Conservation (phyloP, 2,113 vertebrate species). For the Semnornis frantzii region DNA sequence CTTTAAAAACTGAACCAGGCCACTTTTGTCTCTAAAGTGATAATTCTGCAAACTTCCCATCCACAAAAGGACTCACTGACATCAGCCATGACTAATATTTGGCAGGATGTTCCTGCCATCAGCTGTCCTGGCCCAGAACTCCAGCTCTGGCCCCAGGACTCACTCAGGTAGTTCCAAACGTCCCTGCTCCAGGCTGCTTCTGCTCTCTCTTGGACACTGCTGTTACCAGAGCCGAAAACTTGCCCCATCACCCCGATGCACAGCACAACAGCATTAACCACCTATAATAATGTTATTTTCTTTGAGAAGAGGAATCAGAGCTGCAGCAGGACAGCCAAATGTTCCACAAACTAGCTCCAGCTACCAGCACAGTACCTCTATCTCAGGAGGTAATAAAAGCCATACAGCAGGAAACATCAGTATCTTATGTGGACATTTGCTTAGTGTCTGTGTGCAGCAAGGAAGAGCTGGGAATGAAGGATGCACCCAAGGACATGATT, state of each 20-base stretch:
- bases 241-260: neutral
- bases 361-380: fast-evolving
- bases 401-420: neutral
- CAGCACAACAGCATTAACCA: neutral
- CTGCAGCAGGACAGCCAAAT: neutral
- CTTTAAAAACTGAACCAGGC: neutral
- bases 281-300: fast-evolving
- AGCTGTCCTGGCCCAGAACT: neutral
- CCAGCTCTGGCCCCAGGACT: fast-evolving
- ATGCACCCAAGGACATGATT: neutral
- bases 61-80: fast-evolving
- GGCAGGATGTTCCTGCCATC: neutral
- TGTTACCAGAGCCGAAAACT: neutral
- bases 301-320: neutral
- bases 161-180: neutral
- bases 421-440: fast-evolving
- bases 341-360: neutral
- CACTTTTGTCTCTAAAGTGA: neutral
- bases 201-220: neutral
- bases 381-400: too few relatives aligned
- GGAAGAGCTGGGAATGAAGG: neutral
- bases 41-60: neutral
- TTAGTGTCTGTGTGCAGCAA: fast-evolving
- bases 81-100: neutral
- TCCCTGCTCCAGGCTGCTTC: neutral